Base-by-base conservation (phyloP, 2,797 vertebrate genomes). In the Lindbergichthys nudifrons region DNA sequence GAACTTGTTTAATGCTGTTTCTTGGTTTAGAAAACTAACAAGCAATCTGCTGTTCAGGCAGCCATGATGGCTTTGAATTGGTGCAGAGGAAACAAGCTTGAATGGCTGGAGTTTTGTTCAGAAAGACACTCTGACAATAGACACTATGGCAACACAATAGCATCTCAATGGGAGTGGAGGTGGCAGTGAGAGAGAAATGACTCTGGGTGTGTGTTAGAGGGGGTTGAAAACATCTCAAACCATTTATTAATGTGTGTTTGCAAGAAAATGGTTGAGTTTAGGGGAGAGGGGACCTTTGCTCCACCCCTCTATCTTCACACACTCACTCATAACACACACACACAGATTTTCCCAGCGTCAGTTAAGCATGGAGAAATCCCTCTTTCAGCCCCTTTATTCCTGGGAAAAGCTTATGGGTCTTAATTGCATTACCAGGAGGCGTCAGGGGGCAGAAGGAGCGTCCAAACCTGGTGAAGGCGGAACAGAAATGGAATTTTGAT, bases 361-460 rank as follows among this genome's bases (percentile, higher is more conserved):
- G 45, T 75, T 83, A 85, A 83, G 79, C 86, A 70, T 87, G 86
- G 88, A 90, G 86, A 87, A 92, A 93, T 93, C 89, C 57, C 74
- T 79, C 83, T 88, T 86, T 85, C 83, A 89, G 73, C 61, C 73
- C 66, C 58, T 90, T 93, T 87, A 88, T 93, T 93, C 83, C 81
- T 77, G 77, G 84, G 84, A 88, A 89, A 87, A 92, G 90, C 90
- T 88, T 93, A 91, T 84, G 67, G 89, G 88, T 89, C 89, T 91
- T 94, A 94, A 95, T 94, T 94, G 90, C 86, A 94, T 95, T 93
- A 94, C 79, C 70, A 57, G 77, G 83, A 83, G 84, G 79, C 65
- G 15, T 80, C 66, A 52, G 86, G 79, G 75, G 77, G 75, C 75
- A 39, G 32, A 47, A 30, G 73, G 73, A 83, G 70, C 47, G 5